Evolutionary conservation across 2,797 vertebrate genomes (phyloP).

Genomic region (Paramormyrops hopkinsi): DNA sequence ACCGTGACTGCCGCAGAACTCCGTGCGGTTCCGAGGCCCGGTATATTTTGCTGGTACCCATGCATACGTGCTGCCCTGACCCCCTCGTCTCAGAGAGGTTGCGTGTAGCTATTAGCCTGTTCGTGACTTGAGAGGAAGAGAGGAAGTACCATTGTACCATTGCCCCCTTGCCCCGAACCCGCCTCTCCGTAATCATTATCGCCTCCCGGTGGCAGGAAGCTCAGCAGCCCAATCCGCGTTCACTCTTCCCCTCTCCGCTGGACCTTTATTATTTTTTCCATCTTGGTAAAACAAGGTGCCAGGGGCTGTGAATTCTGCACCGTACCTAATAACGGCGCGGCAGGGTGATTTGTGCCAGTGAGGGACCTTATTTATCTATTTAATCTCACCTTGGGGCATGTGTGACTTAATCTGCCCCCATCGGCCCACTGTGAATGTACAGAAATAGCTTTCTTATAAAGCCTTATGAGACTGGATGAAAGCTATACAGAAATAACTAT

Average conservation of each 20-base stretch:
- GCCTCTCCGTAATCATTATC: background rate
- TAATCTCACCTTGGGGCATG: background rate
- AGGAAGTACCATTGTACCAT: background rate
- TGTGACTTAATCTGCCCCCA: background rate
- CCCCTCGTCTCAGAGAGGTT: background rate
- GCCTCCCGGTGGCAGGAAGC: background rate
- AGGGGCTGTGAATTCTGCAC: constrained; percentile 13
- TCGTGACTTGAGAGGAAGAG: background rate
- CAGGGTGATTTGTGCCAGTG: constrained; percentile 13
- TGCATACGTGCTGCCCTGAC: background rate
- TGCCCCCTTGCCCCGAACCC: background rate
- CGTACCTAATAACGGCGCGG: background rate
- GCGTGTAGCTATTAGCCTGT: background rate
- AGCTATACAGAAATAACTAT: background rate
- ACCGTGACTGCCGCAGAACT: background rate
- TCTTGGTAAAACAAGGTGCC: constrained; percentile 21
- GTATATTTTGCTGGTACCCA: constrained; percentile 18
- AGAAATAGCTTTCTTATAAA: background rate
- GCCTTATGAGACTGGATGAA: background rate
- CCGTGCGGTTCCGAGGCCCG: background rate
- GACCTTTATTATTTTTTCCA: constrained; percentile 16
- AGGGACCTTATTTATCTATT: background rate
- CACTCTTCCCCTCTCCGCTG: background rate
- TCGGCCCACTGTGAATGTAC: background rate
- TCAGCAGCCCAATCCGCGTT: background rate